Evolutionary conservation across 2,888 invertebrate genomes (phyloP).

Genomic region (Dryobotodes eremita): DNA sequence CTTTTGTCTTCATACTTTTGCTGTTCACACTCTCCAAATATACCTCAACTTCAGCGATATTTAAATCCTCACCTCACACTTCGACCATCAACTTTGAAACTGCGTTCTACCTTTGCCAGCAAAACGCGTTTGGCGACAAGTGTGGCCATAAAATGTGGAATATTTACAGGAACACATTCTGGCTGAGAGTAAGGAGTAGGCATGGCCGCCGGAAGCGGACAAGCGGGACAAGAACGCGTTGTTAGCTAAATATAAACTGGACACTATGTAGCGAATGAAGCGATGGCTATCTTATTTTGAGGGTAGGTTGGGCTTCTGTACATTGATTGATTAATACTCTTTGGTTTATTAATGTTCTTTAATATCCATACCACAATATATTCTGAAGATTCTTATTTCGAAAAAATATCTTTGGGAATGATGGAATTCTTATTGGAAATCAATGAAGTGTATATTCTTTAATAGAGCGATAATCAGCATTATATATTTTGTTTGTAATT

Average conservation of each 20-base stretch:
- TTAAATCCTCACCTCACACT: constrained; percentile 25
- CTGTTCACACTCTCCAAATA: background rate
- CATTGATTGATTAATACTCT: constrained; percentile 36
- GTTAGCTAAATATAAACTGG: constrained; percentile 87
- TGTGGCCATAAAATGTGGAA: constrained; percentile 64
- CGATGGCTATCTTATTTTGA: constrained; percentile 60
- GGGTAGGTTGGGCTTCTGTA: constrained; percentile 39
- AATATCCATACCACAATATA: background rate
- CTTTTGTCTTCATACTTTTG: background rate
- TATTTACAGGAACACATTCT: constrained; percentile 66
- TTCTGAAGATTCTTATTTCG: background rate
- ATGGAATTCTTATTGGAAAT: constrained; percentile 37
- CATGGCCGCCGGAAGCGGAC: constrained; percentile 83
- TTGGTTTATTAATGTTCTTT: constrained; percentile 29
- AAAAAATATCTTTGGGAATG: background rate
- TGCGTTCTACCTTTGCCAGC: constrained; percentile 54
- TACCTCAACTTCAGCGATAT: constrained; percentile 13
- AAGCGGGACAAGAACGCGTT: constrained; percentile 85
- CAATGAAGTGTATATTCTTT: background rate
- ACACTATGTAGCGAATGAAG: constrained; percentile 62
- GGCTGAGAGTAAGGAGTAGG: constrained; percentile 63
- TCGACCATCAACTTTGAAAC: constrained; percentile 49
- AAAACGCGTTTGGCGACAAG: constrained; percentile 67
- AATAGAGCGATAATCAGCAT: background rate
- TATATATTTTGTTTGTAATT: background rate